Conservation (phyloP, 2,888 invertebrate species). For the Scaptomyza parva region DNA sequence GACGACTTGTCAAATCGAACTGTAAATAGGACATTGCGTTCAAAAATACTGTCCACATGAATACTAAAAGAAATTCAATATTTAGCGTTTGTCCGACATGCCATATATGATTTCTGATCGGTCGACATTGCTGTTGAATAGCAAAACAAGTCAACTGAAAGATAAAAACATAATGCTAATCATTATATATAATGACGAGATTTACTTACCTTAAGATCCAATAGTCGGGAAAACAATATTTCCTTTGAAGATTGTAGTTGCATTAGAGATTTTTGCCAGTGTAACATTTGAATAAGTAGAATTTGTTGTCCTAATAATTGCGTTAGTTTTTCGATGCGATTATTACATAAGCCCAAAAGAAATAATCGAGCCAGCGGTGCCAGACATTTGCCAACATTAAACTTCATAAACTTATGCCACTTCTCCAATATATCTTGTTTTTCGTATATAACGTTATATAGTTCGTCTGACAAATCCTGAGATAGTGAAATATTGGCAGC, state of each 20-base stretch:
- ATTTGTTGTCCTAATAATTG: not conserved
- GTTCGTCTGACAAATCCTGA: not conserved
- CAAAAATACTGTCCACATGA: slow-evolving; percentile 2
- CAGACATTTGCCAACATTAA: not conserved
- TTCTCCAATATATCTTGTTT: not conserved
- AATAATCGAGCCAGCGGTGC: slow-evolving; percentile 2
- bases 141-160: slow-evolving; percentile 8
- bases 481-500: not conserved
- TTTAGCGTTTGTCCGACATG: slow-evolving; percentile 13
- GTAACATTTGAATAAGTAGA: not conserved
- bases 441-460: slow-evolving; percentile 6
- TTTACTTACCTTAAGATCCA: slow-evolving; percentile 1
- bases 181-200: not conserved
- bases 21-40: slow-evolving; percentile 15
- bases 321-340: slow-evolving; percentile 12
- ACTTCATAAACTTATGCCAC: not conserved
- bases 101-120: slow-evolving; percentile 21
- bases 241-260: too few species aligned
- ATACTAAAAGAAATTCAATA: slow-evolving; percentile 6
- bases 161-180: not conserved
- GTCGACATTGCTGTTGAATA: slow-evolving; percentile 4
- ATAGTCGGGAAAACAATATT: not conserved
- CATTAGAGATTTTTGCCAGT: not conserved
- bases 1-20: too few species aligned
- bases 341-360: slow-evolving; percentile 6